Evolutionary conservation across 2,113 vertebrate genomes (phyloP).

Genomic region (Nicator chloris): DNA sequence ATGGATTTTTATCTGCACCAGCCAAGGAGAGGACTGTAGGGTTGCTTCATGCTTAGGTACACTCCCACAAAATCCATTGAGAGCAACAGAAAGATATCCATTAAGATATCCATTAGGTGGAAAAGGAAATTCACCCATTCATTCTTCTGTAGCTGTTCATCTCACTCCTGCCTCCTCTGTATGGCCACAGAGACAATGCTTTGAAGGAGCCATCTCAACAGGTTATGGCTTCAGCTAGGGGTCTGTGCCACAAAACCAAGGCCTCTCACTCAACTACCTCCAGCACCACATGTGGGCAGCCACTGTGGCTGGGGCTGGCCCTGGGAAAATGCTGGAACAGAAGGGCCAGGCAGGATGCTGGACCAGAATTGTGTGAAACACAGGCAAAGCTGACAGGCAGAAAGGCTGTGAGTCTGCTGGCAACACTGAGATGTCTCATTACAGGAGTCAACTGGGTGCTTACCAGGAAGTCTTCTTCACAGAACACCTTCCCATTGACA

Average conservation of each 20-base stretch:
- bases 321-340: neutral
- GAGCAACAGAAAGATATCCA: neutral
- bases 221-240: neutral
- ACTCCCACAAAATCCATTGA: neutral
- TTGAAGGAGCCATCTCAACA: neutral
- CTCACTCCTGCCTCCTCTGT: neutral
- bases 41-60: neutral
- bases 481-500: conserved; percentile 84
- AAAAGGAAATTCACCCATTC: neutral
- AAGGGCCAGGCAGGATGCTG: neutral
- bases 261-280: neutral
- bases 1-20: neutral
- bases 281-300: neutral
- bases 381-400: neutral
- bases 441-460: conserved; percentile 32
- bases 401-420: neutral
- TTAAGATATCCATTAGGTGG: neutral
- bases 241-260: neutral
- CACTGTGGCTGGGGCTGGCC: neutral
- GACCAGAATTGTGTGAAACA: neutral
- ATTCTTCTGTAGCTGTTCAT: neutral
- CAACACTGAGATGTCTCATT: neutral
- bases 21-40: neutral
- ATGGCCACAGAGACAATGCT: neutral
- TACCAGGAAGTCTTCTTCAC: conserved; percentile 97